Evolutionary conservation across 2,113 vertebrate species (phyloP), one percentile per base, ranked within the genome.

Genomic region (Grammomys dolichurus): DNA sequence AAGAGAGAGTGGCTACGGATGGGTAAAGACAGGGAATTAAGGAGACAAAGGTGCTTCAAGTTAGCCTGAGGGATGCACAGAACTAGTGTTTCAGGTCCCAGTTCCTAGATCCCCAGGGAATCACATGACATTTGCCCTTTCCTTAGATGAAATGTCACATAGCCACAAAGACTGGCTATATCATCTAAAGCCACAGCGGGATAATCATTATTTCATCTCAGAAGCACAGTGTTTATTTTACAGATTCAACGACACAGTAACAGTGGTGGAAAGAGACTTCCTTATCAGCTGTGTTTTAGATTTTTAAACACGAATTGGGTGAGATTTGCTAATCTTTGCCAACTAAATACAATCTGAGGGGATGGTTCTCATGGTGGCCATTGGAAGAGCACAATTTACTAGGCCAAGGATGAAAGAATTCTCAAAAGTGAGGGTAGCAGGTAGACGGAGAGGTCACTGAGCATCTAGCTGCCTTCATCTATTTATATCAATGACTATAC

Each of bases 41-140:
- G 46, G 76, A 26, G 16, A 78, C 28, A 26, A 43, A 84, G 17
- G 43, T 24, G 67, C 40, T 51, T 12, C 0, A 12, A 51, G 28
- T 33, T 72, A 76, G 76, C 63, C 60, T 5, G 12, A 19, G 36
- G n/a, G 31, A 12, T 14, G 5, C 12, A 4, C 0, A 0, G 20
- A 56, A 28, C 91, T 31, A 40, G 3, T 13, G 40, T 40, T 54
- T 33, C 33, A 58, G 16, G 69, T 33, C 43, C 87, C 91, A 7
- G 26, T 56, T 77, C 40, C 76, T 51, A 26, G 24, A 63, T 24
- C n/a, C 51, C 26, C 8, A 0, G 24, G 54, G n/a, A 81, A 22
- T 92, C 36, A 31, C 22, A n/a, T 17, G 56, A 40, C 67, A 80
- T 22, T 87, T 56, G 72, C 85, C 43, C 70, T 92, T 92, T 48